Evolutionary conservation across 2,113 vertebrate species (phyloP).

Genomic region (Aythya baeri): DNA sequence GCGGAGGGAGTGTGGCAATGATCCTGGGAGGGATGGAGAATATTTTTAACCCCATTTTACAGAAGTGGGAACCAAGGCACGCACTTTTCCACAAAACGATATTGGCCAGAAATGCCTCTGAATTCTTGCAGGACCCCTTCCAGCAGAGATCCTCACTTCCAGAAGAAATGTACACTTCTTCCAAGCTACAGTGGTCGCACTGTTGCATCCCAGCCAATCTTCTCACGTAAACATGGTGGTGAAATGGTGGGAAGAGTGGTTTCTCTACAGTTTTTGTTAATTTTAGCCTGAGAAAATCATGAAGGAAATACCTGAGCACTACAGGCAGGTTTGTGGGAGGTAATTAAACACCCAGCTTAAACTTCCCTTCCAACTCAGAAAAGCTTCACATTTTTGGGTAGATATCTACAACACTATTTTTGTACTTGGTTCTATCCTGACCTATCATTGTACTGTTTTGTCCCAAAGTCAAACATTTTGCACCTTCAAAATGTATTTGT

Average conservation of each 20-base stretch:
- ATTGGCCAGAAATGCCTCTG: not conserved
- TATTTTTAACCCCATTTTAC: constrained; percentile 58
- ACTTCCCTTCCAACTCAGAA: not conserved
- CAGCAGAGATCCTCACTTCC: not conserved
- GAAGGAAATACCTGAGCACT: constrained; percentile 58
- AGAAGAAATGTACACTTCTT: not conserved
- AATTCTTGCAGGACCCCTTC: not conserved
- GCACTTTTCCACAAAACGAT: not conserved
- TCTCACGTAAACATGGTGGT: not conserved
- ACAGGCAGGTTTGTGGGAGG: not conserved
- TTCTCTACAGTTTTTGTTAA: constrained; percentile 37
- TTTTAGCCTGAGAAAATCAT: constrained; percentile 49
- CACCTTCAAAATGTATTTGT: not conserved
- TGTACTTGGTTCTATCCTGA: not conserved
- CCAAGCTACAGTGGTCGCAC: not conserved
- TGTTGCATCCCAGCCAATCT: not conserved
- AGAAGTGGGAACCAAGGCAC: constrained; percentile 40
- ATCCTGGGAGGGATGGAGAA: not conserved
- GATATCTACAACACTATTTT: not conserved
- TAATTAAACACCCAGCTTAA: constrained; percentile 1
- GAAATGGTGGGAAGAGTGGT: not conserved
- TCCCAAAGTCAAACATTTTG: not conserved
- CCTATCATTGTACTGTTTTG: not conserved
- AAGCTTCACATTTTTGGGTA: not conserved
- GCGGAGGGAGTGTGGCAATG: not conserved